Evolutionary conservation across 2,113 vertebrate genomes (phyloP), one percentile per base, ranked within the genome.

Genomic region (Macrotus californicus): DNA sequence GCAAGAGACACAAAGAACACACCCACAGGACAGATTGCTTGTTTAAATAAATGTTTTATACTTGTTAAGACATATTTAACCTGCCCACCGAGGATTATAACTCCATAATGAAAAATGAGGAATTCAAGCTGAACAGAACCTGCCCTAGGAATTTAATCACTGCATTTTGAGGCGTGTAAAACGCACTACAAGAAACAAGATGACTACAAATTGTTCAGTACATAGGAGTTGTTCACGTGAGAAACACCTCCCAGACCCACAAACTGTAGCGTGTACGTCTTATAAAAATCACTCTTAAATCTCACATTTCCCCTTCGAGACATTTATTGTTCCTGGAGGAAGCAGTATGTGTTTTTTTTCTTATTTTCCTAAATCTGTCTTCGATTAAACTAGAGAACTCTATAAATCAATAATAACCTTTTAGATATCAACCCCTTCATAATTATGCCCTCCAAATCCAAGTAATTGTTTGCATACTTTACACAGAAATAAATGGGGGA

Each of bases 381-480:
- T 98, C 46, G 93, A 98, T 98, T 98, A 98, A 98, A 97, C 94
- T 93, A 94, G 97, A 98, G 93, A 98, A 98, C 96, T 98, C 96
- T 97, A 97, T 98, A 98, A 98, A 98, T 98, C 98, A 98, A 93
- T 98, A 98, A 98, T 97, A 98, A 98, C 97, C 97, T 97, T 98
- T 97, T 97, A 97, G 98, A 97, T 98, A 98, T 97, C 97, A 98
- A 97, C 97, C 96, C 96, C 97, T 98, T 98, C 96, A 97, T 98
- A 98, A 98, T 98, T 98, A 98, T 85, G 82, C 89, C 97, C 66
- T 98, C 97, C 84, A 97, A 98, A 98, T 92, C 93, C 97, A 98
- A 96, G 96, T 98, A 98, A 98, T 98, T 98, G 97, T 98, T 98
- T 98, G 97, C 98, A 98, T 98, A 98, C 98, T 98, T 98, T 97